phyloP scores from a whole-genome alignment of 1,140 invertebrate species.

The Ectropis grisescens region DNA sequence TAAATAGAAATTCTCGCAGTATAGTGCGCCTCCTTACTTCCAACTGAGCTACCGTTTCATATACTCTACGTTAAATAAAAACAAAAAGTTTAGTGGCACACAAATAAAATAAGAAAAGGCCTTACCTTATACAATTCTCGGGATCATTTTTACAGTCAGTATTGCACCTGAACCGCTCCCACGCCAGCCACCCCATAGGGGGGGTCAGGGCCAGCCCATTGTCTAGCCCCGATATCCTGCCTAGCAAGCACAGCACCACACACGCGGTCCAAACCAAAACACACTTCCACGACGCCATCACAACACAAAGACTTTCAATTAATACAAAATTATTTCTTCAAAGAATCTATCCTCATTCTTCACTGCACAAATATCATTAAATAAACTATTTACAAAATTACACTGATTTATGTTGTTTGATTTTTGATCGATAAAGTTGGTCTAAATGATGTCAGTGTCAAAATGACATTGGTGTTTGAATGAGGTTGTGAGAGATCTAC shows the following conservation, averaged over 20 bases:
- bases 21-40: too few species aligned
- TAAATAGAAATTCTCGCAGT: too few species aligned
- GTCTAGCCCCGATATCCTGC: conserved; percentile 71
- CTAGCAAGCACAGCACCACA: conserved; percentile 40
- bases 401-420: not conserved
- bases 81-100: too few species aligned
- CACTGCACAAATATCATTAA: conserved; percentile 1
- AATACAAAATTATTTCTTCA: conserved; percentile 10
- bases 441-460: conserved; percentile 7
- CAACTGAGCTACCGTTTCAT: too few species aligned
- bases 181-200: conserved; percentile 92
- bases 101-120: not conserved
- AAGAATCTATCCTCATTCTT: conserved; percentile 42
- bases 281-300: conserved; percentile 41
- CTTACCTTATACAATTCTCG: conserved; percentile 92
- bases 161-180: conserved; percentile 94
- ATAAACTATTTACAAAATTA: too few species aligned
- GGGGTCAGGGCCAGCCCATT: conserved; percentile 89
- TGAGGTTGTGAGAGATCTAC: conserved; percentile 9
- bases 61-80: too few species aligned
- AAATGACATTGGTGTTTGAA: conserved; percentile 11
- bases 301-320: conserved; percentile 3
- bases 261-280: conserved; percentile 35
- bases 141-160: conserved; percentile 94
- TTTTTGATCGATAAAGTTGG: conserved; percentile 1